Conservation (phyloP, 2,888 invertebrate genomes). For the Andrena bucephala region DNA sequence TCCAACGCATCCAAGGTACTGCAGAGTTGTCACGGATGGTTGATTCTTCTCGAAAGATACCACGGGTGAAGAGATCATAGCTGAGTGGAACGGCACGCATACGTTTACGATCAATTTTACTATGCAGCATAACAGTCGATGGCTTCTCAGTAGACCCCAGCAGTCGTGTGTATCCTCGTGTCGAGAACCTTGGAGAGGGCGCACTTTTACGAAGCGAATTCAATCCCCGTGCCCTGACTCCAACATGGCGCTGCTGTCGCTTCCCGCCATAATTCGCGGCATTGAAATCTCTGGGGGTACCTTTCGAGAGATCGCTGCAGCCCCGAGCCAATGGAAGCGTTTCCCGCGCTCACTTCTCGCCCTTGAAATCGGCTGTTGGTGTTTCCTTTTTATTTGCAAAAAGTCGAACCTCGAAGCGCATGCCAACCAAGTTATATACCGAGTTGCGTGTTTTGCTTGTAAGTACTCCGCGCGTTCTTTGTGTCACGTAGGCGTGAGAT, state of each 20-base stretch:
- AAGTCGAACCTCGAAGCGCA: constrained; percentile 36
- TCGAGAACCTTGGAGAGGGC: constrained; percentile 4
- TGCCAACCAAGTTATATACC: constrained; percentile 51
- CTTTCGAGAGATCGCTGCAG: constrained; percentile 66
- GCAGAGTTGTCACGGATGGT: constrained; percentile 1
- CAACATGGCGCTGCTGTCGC: constrained; percentile 43
- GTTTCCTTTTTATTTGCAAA: constrained; percentile 41
- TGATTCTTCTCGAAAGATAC: background rate
- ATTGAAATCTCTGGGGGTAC: constrained; percentile 65
- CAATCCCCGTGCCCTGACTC: background rate
- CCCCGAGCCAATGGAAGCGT: constrained; percentile 67
- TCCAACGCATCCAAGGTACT: background rate
- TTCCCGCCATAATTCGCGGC: constrained; percentile 69
- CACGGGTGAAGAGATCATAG: background rate
- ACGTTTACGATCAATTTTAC: constrained; percentile 38
- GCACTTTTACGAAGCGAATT: constrained; percentile 9
- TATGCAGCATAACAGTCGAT: constrained; percentile 30
- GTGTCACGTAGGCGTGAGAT: constrained; percentile 41
- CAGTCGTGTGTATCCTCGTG: background rate
- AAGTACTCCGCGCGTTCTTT: constrained; percentile 13
- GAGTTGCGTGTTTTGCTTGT: constrained; percentile 50
- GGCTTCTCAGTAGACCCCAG: constrained; percentile 5
- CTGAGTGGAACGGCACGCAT: constrained; percentile 3
- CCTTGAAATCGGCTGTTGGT: constrained; percentile 43
- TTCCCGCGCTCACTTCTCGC: constrained; percentile 70